Percentiles rank a stretch among this genome's conserved stretches.
These are phyloP conservation scores for Eupelmus urozonus DNA, from an alignment of 2,888 invertebrate genomes.

Conservation along the genomic window DNA sequence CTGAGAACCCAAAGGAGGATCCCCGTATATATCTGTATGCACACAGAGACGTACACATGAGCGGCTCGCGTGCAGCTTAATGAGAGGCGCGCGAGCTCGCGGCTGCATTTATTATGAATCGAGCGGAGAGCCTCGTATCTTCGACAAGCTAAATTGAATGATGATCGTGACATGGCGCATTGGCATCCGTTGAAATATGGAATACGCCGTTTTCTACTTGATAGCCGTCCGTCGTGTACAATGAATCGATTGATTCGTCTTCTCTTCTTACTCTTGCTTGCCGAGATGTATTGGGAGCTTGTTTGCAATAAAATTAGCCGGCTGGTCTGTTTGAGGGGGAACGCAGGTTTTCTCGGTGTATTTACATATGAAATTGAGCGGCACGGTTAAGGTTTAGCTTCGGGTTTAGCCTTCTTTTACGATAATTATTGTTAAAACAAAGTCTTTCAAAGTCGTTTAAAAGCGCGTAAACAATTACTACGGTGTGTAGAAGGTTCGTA, in stretches of 20 bases:
- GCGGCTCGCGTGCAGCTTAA: slow-evolving; percentile 22
- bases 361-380: too few relatives aligned
- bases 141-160: slow-evolving; percentile 44
- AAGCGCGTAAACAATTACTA: too few relatives aligned
- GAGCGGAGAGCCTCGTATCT: slow-evolving; percentile 21
- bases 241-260: slow-evolving; percentile 29
- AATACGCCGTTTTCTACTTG: background rate
- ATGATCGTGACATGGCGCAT: slow-evolving; percentile 40
- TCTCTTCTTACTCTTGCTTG: background rate
- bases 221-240: slow-evolving; percentile 22
- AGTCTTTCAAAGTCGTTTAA: too few relatives aligned
- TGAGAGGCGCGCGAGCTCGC: slow-evolving; percentile 17
- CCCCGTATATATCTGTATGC: background rate
- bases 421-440: too few relatives aligned
- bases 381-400: too few relatives aligned
- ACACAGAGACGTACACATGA: background rate
- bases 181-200: slow-evolving; percentile 35
- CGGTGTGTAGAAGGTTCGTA: too few relatives aligned
- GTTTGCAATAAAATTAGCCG: background rate
- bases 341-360: too few relatives aligned
- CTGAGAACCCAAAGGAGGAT: slow-evolving; percentile 1
- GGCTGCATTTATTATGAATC: slow-evolving; percentile 40
- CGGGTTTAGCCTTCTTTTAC: too few relatives aligned
- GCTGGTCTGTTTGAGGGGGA: too few relatives aligned
- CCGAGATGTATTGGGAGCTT: background rate